Percentiles rank a stretch among this genome's conserved stretches.
phyloP scores from a whole-genome alignment of 2,113 vertebrate species.

The Galemys pyrenaicus region DNA sequence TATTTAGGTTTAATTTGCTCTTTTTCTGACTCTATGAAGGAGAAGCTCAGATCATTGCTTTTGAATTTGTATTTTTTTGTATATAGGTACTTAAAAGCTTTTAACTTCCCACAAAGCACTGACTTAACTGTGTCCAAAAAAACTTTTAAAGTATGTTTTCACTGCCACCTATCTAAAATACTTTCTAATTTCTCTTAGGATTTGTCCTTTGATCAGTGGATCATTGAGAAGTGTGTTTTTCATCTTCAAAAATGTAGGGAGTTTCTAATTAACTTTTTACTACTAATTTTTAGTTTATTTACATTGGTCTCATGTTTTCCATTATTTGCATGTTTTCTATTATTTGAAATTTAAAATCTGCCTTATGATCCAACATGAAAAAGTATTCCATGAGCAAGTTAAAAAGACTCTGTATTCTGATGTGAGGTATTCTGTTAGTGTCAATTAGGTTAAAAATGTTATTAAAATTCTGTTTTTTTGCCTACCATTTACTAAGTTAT shows the following conservation, averaged over 20 bases:
- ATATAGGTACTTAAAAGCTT: background rate
- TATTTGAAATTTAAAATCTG: slow-evolving; percentile 1
- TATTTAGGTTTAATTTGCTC: background rate
- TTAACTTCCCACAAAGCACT: background rate
- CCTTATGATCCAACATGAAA: background rate
- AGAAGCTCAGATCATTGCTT: background rate
- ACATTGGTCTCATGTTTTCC: background rate
- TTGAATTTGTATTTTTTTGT: background rate
- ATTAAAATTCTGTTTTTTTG: background rate
- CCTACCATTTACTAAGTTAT: background rate
- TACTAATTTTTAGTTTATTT: background rate
- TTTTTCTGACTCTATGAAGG: background rate
- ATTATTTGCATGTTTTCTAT: background rate
- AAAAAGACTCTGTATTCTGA: background rate
- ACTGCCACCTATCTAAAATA: background rate
- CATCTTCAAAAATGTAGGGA: background rate
- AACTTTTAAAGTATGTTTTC: background rate
- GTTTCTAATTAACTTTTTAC: slow-evolving; percentile 8
- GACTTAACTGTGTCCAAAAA: background rate
- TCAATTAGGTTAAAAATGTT: background rate
- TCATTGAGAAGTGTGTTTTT: background rate
- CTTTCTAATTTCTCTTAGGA: background rate
- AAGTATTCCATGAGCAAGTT: background rate
- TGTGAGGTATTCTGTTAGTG: background rate
- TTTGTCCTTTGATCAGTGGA: background rate